Evolutionary conservation across 2,888 invertebrate species (phyloP).

Genomic region (Cephus runcator): DNA sequence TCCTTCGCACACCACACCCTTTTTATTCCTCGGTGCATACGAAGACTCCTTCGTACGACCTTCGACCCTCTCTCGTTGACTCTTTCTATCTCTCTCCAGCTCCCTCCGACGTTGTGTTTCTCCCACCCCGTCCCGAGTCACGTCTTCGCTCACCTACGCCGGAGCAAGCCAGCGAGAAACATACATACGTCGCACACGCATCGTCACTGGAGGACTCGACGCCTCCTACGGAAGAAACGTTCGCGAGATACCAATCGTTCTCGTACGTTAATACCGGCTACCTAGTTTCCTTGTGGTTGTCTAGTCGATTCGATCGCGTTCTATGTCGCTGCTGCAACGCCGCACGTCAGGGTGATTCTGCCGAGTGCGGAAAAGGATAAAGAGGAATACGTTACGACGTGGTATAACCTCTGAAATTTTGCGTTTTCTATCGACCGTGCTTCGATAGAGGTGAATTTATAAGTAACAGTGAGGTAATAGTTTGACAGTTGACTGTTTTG

Average conservation of each 20-base stretch:
- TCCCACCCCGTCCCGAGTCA: neutral
- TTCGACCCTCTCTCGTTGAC: slow-evolving; percentile 1
- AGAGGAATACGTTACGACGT: neutral
- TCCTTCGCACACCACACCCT: slow-evolving; percentile 1
- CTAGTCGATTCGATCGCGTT: neutral
- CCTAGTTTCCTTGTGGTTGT: neutral
- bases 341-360: neutral
- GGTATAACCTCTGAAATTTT: neutral
- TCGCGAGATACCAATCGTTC: neutral
- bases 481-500: neutral
- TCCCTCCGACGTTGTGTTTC: neutral
- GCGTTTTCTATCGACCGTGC: neutral
- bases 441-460: neutral
- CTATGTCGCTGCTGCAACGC: neutral
- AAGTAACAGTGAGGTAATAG: neutral
- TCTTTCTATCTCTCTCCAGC: neutral
- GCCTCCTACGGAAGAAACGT: neutral
- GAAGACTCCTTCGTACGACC: slow-evolving; percentile 5
- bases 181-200: neutral
- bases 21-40: neutral
- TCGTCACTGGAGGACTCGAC: slow-evolving; percentile 3
- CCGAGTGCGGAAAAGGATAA: neutral
- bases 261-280: neutral
- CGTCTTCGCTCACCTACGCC: neutral
- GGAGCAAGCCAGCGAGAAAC: neutral